These are phyloP conservation scores for Cantharis flavilabris DNA, from an alignment of 2,888 invertebrate species.

Conservation along the genomic window DNA sequence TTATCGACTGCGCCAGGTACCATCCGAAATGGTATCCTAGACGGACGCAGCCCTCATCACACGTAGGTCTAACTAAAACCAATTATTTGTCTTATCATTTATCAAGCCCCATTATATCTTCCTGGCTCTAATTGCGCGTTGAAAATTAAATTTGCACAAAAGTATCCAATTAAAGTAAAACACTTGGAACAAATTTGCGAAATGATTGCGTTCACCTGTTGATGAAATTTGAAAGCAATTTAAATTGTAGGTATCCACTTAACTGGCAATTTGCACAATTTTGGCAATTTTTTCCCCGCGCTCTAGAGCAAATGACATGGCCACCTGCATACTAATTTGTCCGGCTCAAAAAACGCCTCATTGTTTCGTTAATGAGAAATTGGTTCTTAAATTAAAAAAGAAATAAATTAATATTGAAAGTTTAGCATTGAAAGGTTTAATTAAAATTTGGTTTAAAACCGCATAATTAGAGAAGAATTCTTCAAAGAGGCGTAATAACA, in stretches of 20 bases:
- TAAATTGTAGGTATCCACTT: neutral
- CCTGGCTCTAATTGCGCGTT: neutral
- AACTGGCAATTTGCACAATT: neutral
- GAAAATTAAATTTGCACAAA: neutral
- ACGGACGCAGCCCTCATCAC: neutral
- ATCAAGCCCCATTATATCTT: too few relatives aligned
- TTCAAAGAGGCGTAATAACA: slow-evolving; percentile 18
- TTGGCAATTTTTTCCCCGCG: neutral
- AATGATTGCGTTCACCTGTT: neutral
- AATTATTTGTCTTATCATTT: too few relatives aligned
- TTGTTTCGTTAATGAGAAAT: neutral
- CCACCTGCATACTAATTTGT: neutral
- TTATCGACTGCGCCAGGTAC: neutral
- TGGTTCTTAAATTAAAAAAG: neutral
- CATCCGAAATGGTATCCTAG: neutral
- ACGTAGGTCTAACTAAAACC: neutral
- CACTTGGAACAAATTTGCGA: neutral
- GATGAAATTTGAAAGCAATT: neutral
- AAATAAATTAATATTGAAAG: neutral
- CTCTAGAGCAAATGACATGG: neutral
- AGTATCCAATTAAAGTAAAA: neutral
- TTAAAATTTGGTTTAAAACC: slow-evolving; percentile 25
- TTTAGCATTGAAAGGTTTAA: slow-evolving; percentile 13
- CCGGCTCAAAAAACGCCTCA: neutral
- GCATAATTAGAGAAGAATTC: slow-evolving; percentile 23